Percentiles rank a stretch among this genome's conserved stretches.
phyloP scores from a whole-genome alignment of 2,888 invertebrate genomes.

The Ochropleura plecta region DNA sequence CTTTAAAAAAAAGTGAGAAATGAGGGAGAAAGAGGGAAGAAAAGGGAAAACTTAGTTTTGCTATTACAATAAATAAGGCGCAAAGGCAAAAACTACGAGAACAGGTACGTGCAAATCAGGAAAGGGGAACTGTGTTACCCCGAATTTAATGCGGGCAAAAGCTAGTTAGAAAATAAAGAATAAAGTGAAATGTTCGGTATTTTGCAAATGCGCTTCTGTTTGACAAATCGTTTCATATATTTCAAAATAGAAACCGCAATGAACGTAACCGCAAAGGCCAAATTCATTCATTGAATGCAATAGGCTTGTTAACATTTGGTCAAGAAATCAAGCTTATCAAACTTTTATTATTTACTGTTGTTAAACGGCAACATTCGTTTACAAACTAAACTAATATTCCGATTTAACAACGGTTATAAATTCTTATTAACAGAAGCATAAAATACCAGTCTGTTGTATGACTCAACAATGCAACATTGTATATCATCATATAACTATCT shows the following conservation, averaged over 20 bases:
- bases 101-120: too few relatives aligned
- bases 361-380: too few relatives aligned
- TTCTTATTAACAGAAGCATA: neutral
- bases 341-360: too few relatives aligned
- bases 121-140: too few relatives aligned
- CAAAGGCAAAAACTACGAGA: too few relatives aligned
- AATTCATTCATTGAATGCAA: slow-evolving; percentile 11
- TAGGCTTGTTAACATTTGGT: slow-evolving; percentile 4
- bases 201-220: too few relatives aligned
- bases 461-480: slow-evolving; percentile 19
- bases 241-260: neutral
- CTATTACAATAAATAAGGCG: too few relatives aligned
- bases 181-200: neutral
- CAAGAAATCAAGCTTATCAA: neutral
- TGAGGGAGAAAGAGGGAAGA: too few relatives aligned
- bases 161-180: neutral
- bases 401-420: slow-evolving; percentile 3
- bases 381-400: neutral
- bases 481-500: slow-evolving; percentile 25
- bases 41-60: too few relatives aligned
- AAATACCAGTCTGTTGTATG: slow-evolving; percentile 20
- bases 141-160: too few relatives aligned
- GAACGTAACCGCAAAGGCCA: neutral
- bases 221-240: too few relatives aligned
- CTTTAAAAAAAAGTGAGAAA: too few relatives aligned